phyloP scores from a whole-genome alignment of 2,888 invertebrate genomes.

The Agriopis aurantiaria region DNA sequence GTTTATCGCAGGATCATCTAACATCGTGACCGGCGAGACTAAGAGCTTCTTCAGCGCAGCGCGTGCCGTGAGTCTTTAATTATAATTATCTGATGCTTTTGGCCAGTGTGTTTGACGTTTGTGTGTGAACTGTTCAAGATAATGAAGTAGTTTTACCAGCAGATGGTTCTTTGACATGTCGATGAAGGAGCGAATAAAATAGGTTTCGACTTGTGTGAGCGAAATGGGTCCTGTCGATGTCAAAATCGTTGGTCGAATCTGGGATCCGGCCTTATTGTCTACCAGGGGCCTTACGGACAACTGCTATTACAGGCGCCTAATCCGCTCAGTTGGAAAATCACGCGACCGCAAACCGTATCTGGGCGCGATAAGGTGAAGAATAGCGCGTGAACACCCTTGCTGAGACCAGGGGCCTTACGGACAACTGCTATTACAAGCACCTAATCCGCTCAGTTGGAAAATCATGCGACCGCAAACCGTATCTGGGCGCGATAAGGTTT shows the following conservation, averaged over 20 bases:
- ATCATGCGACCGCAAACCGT: no score
- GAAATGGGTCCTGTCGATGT: neutral
- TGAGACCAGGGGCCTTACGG: no score
- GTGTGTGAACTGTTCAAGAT: slow-evolving; percentile 8
- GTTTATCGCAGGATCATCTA: slow-evolving; percentile 90
- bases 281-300: no score
- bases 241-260: neutral
- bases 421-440: no score
- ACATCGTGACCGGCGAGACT: slow-evolving; percentile 95
- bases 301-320: no score
- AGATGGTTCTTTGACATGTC: neutral
- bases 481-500: no score
- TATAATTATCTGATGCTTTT: slow-evolving; percentile 42
- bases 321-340: no score
- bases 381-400: no score
- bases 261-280: neutral
- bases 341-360: no score
- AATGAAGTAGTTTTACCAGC: neutral
- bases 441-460: no score
- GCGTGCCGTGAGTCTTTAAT: slow-evolving; percentile 90
- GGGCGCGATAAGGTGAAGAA: no score
- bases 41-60: slow-evolving; percentile 97
- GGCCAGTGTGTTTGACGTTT: slow-evolving; percentile 23
- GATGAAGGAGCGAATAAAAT: neutral
- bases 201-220: neutral